A percentile compares a stretch with the other conserved stretches of the same genome.
Conservation (phyloP, 2,113 vertebrate species). For the Psephotus haematonotus region DNA sequence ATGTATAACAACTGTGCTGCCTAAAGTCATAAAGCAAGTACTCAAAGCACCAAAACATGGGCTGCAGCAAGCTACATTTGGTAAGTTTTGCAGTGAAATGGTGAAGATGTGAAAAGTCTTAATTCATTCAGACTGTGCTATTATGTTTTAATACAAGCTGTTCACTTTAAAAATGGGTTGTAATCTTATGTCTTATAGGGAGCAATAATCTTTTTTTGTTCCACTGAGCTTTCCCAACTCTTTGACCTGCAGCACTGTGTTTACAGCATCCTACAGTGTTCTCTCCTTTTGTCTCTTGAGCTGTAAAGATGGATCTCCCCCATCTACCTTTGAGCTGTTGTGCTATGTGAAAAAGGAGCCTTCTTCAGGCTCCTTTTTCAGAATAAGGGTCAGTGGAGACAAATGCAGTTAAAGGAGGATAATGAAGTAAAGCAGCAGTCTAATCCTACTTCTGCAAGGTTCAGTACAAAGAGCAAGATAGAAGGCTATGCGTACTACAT, state of each 20-base stretch:
- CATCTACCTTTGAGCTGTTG: not conserved
- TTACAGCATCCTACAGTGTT: not conserved
- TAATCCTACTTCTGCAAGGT: not conserved
- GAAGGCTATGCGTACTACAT: not conserved
- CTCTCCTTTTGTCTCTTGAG: not conserved
- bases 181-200: not conserved
- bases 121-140: not conserved
- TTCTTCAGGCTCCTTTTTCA: not conserved
- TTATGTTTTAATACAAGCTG: not conserved
- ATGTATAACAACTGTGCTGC: not conserved
- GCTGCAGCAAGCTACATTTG: not conserved
- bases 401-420: not conserved
- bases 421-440: not conserved
- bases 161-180: not conserved
- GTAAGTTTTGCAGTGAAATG: not conserved
- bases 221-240: not conserved
- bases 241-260: not conserved
- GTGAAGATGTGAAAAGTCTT: not conserved
- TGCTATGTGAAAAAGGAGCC: not conserved
- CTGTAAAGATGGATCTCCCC: not conserved
- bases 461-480: not conserved
- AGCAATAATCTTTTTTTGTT: not conserved
- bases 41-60: not conserved
- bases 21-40: constrained; percentile 13
- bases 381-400: not conserved